Conservation (phyloP, 2,797 vertebrate species). For the Hozukius guyotensis region DNA sequence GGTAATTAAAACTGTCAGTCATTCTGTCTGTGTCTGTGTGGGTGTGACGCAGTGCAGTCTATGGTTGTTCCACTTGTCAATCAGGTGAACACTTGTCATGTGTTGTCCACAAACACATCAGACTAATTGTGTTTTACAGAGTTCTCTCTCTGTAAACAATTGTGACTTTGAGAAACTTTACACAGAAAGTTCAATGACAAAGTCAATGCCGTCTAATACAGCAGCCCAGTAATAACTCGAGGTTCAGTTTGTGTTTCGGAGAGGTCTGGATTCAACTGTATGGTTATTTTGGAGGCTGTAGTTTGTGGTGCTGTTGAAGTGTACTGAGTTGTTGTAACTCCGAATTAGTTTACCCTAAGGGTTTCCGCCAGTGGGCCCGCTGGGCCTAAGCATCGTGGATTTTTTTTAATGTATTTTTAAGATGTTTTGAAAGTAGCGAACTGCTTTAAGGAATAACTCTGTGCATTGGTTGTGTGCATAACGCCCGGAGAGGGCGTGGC, state of each 20-base stretch:
- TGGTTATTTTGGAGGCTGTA: neutral
- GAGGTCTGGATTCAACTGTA: neutral
- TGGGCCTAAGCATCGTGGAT: too few species aligned
- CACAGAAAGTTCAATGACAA: neutral
- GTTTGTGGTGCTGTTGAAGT: neutral
- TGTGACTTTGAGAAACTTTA: slow-evolving; percentile 3
- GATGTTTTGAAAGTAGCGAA: too few species aligned
- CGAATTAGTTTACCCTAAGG: too few species aligned
- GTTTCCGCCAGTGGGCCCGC: too few species aligned
- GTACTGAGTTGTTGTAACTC: neutral
- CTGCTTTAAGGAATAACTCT: too few species aligned
- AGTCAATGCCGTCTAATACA: too few species aligned
- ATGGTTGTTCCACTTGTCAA: slow-evolving; percentile 15
- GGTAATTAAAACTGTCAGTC: slow-evolving; percentile 56
- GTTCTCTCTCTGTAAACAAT: neutral
- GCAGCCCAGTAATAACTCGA: neutral
- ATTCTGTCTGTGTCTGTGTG: slow-evolving; percentile 13
- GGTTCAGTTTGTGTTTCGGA: neutral
- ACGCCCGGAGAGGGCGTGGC: too few species aligned
- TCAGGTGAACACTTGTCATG: slow-evolving; percentile 11
- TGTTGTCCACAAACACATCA: neutral
- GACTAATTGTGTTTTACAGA: neutral
- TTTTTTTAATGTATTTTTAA: too few species aligned
- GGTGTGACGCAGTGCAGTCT: neutral
- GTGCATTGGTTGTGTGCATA: too few species aligned